Evolutionary conservation across 1,140 invertebrate genomes (phyloP).

Genomic region (Halictus rubicundus): DNA sequence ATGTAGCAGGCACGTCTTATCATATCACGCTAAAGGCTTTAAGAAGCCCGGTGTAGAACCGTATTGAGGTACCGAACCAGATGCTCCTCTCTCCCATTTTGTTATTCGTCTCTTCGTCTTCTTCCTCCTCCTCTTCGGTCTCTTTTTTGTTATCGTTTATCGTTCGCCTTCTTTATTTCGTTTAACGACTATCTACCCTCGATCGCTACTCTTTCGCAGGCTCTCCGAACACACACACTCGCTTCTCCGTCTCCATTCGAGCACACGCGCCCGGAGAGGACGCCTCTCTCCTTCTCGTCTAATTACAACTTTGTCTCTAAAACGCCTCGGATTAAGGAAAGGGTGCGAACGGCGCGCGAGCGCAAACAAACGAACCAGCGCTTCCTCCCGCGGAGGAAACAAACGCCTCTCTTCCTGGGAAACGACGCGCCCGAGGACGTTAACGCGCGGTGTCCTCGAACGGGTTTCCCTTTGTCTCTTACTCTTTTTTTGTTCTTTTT

Average conservation of each 20-base stretch:
- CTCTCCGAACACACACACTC: slow-evolving; percentile 9
- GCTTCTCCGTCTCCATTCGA: slow-evolving; percentile 12
- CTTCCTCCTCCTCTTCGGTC: neutral
- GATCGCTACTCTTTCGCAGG: slow-evolving; percentile 5
- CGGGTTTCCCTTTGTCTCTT: neutral
- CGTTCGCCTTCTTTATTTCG: neutral
- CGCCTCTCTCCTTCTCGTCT: slow-evolving; percentile 28
- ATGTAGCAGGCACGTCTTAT: slow-evolving; percentile 80
- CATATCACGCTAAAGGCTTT: slow-evolving; percentile 80
- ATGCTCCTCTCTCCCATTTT: slow-evolving; percentile 45
- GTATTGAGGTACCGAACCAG: slow-evolving; percentile 67
- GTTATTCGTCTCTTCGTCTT: slow-evolving; percentile 42
- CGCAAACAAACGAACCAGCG: slow-evolving; percentile 43
- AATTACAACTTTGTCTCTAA: slow-evolving; percentile 25
- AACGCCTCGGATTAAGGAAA: slow-evolving; percentile 48
- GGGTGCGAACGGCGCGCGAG: slow-evolving; percentile 49
- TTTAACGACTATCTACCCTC: slow-evolving; percentile 49
- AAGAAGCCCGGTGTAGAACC: slow-evolving; percentile 68
- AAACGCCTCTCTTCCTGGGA: neutral
- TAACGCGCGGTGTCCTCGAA: slow-evolving; percentile 28
- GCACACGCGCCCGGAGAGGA: neutral
- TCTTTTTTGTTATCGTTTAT: slow-evolving; percentile 20
- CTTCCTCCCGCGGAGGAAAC: neutral
- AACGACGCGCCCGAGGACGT: slow-evolving; percentile 10
- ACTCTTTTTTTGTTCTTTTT: too few species aligned